Evolutionary conservation across 1,140 invertebrate species (phyloP).

Genomic region (Calephelis nemesis): DNA sequence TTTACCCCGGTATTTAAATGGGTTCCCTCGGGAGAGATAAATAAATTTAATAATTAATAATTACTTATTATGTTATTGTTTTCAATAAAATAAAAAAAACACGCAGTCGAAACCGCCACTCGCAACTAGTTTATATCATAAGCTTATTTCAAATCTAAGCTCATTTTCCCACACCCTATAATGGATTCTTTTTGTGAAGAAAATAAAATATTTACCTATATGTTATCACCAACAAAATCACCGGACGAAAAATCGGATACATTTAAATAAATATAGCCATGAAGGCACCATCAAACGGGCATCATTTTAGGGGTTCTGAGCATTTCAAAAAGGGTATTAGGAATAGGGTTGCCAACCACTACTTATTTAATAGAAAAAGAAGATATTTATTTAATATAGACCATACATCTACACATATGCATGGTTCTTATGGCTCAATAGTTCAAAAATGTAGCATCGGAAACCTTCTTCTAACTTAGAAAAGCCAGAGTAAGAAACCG

Average conservation of each 20-base stretch:
- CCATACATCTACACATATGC: no score
- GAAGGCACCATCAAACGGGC: slow-evolving; percentile 46
- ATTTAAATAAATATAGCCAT: slow-evolving; percentile 51
- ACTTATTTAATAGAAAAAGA: not conserved
- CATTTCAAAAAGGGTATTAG: slow-evolving; percentile 21
- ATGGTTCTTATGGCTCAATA: no score
- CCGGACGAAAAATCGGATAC: slow-evolving; percentile 39
- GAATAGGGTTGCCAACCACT: not conserved
- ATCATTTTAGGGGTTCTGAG: slow-evolving; percentile 42
- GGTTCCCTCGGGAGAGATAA: no score
- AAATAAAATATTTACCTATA: slow-evolving; percentile 13
- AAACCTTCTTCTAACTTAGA: no score
- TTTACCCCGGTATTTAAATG: no score
- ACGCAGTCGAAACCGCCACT: no score
- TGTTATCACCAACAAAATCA: slow-evolving; percentile 13
- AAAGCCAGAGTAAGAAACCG: no score
- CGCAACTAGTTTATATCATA: not conserved
- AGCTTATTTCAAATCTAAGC: not conserved
- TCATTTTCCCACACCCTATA: not conserved
- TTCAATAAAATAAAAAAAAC: no score
- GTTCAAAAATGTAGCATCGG: no score
- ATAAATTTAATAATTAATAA: no score
- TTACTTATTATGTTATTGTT: no score
- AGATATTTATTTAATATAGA: no score
- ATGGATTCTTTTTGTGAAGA: not conserved